A percentile compares a stretch with the other conserved stretches of the same genome.
Conservation (phyloP, 2,888 invertebrate genomes). For the Xestia rhomboidea region DNA sequence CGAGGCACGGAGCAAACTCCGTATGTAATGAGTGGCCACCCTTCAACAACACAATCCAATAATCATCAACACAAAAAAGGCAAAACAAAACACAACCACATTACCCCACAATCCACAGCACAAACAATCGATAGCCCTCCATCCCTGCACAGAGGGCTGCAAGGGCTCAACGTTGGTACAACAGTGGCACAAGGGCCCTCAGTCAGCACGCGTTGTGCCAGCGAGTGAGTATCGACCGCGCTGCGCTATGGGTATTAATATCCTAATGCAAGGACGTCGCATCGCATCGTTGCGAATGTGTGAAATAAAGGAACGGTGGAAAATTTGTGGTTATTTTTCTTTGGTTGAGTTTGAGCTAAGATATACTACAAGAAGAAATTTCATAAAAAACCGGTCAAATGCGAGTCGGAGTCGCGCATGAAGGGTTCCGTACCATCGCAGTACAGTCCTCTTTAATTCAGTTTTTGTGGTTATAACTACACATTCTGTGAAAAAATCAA, state of each 20-base stretch:
- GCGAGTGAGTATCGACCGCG: slow-evolving; percentile 50
- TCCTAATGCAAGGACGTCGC: slow-evolving; percentile 35
- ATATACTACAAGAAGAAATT: not conserved
- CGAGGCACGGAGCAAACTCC: too few relatives aligned
- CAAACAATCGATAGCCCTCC: slow-evolving; percentile 37
- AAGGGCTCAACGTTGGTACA: slow-evolving; percentile 64
- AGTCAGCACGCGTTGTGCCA: slow-evolving; percentile 27
- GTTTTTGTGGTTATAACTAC: too few relatives aligned
- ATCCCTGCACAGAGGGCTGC: slow-evolving; percentile 42
- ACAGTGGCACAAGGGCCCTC: slow-evolving; percentile 55
- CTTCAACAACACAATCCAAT: too few relatives aligned
- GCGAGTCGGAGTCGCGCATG: too few relatives aligned
- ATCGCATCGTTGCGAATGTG: not conserved
- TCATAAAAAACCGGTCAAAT: not conserved
- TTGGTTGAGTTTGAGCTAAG: not conserved
- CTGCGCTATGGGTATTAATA: slow-evolving; percentile 42
- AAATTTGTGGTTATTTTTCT: not conserved
- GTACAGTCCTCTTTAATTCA: too few relatives aligned
- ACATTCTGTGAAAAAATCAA: too few relatives aligned
- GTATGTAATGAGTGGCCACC: too few relatives aligned
- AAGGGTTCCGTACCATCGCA: too few relatives aligned
- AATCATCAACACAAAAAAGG: not conserved
- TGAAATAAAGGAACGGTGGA: not conserved
- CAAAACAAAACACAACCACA: not conserved
- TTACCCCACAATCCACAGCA: slow-evolving; percentile 11